Conservation (phyloP, 2,113 vertebrate species). For the Baryphthengus martii region DNA sequence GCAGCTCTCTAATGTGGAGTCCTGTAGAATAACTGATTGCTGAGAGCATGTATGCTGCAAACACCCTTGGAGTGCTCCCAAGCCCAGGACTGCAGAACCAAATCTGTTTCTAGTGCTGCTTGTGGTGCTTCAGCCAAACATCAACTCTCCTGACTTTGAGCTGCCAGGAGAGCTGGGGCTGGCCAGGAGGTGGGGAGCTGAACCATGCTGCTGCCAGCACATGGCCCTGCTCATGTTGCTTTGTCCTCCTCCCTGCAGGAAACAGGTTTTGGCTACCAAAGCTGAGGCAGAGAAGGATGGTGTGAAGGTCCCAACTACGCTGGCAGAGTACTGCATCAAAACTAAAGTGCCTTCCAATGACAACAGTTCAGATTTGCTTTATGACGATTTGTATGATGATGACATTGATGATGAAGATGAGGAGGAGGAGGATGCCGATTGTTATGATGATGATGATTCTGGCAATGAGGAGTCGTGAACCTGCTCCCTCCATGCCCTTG, state of each 20-base stretch:
- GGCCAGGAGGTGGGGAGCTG: too few species aligned
- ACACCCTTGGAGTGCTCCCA: background rate
- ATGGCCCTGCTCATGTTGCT: rapidly evolving
- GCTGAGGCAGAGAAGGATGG: slow-evolving; percentile 96
- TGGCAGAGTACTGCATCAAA: slow-evolving; percentile 99
- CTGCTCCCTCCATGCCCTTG: slow-evolving; percentile 66
- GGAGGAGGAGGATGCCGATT: slow-evolving; percentile 87
- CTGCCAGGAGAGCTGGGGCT: background rate
- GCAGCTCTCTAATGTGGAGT: rapidly evolving
- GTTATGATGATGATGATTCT: slow-evolving; percentile 95
- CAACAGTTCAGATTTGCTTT: slow-evolving; percentile 98
- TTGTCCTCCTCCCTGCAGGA: slow-evolving; percentile 71
- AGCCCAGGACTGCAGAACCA: rapidly evolving
- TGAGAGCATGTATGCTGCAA: rapidly evolving
- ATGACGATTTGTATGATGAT: slow-evolving; percentile 94
- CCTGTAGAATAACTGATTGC: background rate
- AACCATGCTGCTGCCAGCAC: rapidly evolving
- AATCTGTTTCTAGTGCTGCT: background rate
- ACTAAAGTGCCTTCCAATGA: slow-evolving; percentile 98
- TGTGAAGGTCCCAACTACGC: slow-evolving; percentile 94
- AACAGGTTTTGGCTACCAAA: slow-evolving; percentile 93
- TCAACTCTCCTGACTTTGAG: background rate
- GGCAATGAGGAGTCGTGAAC: slow-evolving; percentile 98
- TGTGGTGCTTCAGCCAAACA: background rate
- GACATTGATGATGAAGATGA: slow-evolving; percentile 95